Evolutionary conservation across 2,888 invertebrate genomes (phyloP).

Genomic region (Leptinotarsa tumamoca): DNA sequence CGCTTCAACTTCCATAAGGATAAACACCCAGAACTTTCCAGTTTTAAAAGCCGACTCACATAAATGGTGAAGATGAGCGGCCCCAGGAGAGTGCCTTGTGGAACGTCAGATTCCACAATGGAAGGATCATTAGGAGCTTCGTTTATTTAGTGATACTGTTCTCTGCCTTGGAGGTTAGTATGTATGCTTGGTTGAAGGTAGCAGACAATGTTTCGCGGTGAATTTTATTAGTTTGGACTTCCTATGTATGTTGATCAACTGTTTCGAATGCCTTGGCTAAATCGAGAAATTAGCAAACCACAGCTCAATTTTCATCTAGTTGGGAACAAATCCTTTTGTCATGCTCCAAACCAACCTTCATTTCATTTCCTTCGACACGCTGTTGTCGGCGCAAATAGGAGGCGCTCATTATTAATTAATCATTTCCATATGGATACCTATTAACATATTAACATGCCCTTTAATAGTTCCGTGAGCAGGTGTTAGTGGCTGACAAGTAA

Average conservation of each 20-base stretch:
- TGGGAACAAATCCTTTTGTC: neutral
- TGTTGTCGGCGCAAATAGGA: neutral
- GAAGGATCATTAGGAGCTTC: neutral
- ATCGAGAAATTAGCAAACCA: neutral
- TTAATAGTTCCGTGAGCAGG: conserved; percentile 30
- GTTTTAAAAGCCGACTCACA: neutral
- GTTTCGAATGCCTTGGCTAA: neutral
- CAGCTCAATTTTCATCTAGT: neutral
- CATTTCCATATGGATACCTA: neutral
- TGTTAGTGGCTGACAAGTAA: conserved; percentile 35
- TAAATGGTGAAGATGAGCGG: neutral
- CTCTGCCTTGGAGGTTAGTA: neutral
- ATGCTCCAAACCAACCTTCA: too few relatives aligned
- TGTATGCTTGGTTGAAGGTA: neutral
- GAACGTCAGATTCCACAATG: neutral
- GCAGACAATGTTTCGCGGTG: too few relatives aligned
- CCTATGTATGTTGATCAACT: neutral
- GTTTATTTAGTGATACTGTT: neutral
- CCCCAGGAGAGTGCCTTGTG: neutral
- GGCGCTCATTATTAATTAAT: conserved; percentile 11
- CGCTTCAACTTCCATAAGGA: neutral
- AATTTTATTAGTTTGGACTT: too few relatives aligned
- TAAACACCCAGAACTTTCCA: neutral
- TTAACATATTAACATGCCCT: neutral
- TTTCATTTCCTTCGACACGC: neutral